Conservation (phyloP, 2,113 vertebrate genomes). For the Okapia johnstoni region DNA sequence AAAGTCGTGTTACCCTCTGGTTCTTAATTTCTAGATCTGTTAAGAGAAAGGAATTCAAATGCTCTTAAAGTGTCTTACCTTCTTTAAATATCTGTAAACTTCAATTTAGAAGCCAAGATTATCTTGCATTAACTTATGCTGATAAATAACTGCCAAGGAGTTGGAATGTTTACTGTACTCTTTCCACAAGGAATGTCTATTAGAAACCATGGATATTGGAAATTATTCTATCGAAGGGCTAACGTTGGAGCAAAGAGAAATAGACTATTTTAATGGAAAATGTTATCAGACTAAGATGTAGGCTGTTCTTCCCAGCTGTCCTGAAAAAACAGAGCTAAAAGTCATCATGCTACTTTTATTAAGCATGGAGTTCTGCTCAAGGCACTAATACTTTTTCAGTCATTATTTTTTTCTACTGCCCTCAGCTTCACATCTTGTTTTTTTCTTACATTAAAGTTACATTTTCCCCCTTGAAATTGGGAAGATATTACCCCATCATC, state of each 20-base stretch:
- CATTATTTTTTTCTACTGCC: not conserved
- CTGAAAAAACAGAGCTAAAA: not conserved
- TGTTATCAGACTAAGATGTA: not conserved
- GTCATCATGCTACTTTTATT: not conserved
- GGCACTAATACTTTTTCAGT: not conserved
- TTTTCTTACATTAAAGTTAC: not conserved
- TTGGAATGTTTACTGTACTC: not conserved
- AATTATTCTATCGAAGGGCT: not conserved
- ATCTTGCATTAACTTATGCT: not conserved
- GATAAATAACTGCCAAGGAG: not conserved
- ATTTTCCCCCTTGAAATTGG: not conserved
- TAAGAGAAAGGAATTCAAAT: not conserved
- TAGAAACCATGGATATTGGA: not conserved
- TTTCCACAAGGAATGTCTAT: not conserved
- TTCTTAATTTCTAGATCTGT: not conserved
- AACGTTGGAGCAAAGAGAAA: not conserved
- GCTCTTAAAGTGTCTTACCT: not conserved
- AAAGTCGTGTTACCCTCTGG: not conserved
- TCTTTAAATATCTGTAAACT: not conserved
- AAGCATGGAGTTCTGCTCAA: not conserved
- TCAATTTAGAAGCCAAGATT: not conserved
- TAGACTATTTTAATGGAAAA: not conserved
- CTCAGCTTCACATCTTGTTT: not conserved
- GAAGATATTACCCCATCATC: not conserved
- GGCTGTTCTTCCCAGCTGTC: not conserved